These are phyloP conservation scores for Pristionchus mayeri DNA, from an alignment of 2,888 invertebrate species.

Conservation along the genomic window DNA sequence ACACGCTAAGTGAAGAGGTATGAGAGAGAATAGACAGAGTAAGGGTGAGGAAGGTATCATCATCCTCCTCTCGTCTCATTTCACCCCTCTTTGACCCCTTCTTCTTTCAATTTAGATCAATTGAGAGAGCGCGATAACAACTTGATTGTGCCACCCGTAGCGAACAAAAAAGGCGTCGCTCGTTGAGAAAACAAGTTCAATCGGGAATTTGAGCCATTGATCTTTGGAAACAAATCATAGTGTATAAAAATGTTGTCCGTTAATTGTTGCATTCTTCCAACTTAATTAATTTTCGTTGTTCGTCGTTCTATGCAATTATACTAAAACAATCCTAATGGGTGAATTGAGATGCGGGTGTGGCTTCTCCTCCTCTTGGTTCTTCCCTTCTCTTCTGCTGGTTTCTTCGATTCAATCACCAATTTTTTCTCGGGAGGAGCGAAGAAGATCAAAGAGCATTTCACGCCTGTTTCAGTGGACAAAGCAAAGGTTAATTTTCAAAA, in stretches of 20 bases:
- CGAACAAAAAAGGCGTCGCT: not conserved
- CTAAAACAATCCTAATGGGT: too few species aligned
- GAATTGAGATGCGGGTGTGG: not conserved
- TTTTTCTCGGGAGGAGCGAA: conserved; percentile 50
- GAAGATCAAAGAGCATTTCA: conserved; percentile 50
- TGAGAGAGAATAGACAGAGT: not conserved
- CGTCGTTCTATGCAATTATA: too few species aligned
- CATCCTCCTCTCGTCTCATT: not conserved
- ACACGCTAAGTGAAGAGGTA: not conserved
- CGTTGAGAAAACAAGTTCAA: not conserved
- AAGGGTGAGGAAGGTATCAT: conserved; percentile 6
- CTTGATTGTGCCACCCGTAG: not conserved
- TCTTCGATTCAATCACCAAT: conserved; percentile 54
- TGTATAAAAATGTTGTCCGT: too few species aligned
- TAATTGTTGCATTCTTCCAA: too few species aligned
- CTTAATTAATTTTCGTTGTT: not conserved
- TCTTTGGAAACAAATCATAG: too few species aligned
- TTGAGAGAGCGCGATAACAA: conserved; percentile 6
- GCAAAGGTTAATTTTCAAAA: conserved; percentile 63
- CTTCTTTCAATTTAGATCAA: not conserved
- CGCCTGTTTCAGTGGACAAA: conserved; percentile 68
- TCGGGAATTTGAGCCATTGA: not conserved
- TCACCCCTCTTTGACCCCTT: not conserved
- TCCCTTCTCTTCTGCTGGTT: conserved; percentile 48
- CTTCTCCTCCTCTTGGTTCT: conserved; percentile 6